phyloP scores from a whole-genome alignment of 2,797 vertebrate genomes.

The Lateolabrax maculatus region DNA sequence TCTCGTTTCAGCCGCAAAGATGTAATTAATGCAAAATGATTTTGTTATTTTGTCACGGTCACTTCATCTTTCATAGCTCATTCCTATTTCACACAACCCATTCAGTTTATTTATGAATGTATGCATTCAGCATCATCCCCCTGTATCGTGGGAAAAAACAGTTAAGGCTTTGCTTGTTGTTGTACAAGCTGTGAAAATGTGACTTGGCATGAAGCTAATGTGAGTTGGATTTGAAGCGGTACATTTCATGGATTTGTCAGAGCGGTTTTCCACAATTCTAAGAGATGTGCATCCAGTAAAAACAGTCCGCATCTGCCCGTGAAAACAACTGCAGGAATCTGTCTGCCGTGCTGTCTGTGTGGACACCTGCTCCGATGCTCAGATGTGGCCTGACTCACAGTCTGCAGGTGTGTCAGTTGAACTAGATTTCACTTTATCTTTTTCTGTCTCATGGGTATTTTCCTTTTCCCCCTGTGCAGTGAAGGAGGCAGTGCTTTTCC shows the following conservation, averaged over 20 bases:
- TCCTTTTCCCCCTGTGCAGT: neutral
- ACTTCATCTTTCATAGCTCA: slow-evolving; percentile 23
- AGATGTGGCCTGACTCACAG: slow-evolving; percentile 31
- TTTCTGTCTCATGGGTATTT: neutral
- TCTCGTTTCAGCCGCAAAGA: slow-evolving; percentile 20
- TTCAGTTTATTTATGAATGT: slow-evolving; percentile 15
- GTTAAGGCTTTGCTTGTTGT: slow-evolving; percentile 49
- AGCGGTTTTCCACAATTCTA: slow-evolving; percentile 48
- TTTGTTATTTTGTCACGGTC: neutral
- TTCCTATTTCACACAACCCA: slow-evolving; percentile 25
- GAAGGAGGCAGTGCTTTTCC: neutral
- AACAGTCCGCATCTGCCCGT: slow-evolving; percentile 59
- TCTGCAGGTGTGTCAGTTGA: slow-evolving; percentile 49
- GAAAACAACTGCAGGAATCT: slow-evolving; percentile 61
- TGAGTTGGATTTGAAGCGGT: slow-evolving; percentile 51
- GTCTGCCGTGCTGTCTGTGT: neutral
- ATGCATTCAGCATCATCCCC: slow-evolving; percentile 9
- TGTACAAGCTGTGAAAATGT: slow-evolving; percentile 60
- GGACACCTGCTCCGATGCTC: slow-evolving; percentile 56
- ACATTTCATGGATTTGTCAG: slow-evolving; percentile 54
- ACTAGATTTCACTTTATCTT: slow-evolving; percentile 22
- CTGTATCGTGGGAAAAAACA: slow-evolving; percentile 26
- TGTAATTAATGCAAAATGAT: slow-evolving; percentile 36
- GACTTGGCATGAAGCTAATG: slow-evolving; percentile 32
- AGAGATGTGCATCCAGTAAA: slow-evolving; percentile 63